Evolutionary conservation across 2,888 invertebrate species (phyloP), one percentile per base, ranked within the genome.

Genomic region (Dryadula phaetusa): DNA sequence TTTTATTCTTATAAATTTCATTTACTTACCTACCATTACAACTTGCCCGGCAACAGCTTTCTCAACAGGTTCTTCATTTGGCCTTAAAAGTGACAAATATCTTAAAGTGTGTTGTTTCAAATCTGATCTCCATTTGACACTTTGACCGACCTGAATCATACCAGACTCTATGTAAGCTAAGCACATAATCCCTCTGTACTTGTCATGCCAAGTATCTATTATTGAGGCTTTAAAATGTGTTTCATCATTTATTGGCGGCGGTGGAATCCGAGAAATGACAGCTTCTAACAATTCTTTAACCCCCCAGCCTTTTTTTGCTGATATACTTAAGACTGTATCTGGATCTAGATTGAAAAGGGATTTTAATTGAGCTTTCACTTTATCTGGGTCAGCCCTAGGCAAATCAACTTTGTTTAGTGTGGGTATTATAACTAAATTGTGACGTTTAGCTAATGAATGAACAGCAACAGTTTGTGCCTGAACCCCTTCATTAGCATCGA

Each of bases 401-500:
- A 99, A 93, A 85, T 99, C 99, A 66, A 99, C 98, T 93, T 99
- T 99, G 88, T 99, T 99, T 40, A 99, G 92, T 0, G 98, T 98
- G 0, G 99, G 99, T 78, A 99, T 95, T 67, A 99, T 96, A 0
- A 94, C 88, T 62, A 99, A 88, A 76, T 98, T 95, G 74, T 95
- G 95, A 62, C 95, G 95, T 86, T 96, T 96, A 0, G 99, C 99
- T 71, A 99, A 87, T 83, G 97, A 96, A 88, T 98, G 99, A 79
- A 99, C 99, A 16, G 99, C 99, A 1, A 99, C 98, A 0, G 99
- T 99, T 89, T 99, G 99, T 0, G 99, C 99, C 92, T 99, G 98
- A 2, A 99, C 96, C 8, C 97, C 97, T 93, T 98, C 98, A 88
- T 98, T 99, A 0, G 99, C 98, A 92, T 99, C 99, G 0, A 99